These are phyloP conservation scores for Macrobrachium nipponense DNA, from an alignment of 1,140 invertebrate genomes.

Conservation along the genomic window DNA sequence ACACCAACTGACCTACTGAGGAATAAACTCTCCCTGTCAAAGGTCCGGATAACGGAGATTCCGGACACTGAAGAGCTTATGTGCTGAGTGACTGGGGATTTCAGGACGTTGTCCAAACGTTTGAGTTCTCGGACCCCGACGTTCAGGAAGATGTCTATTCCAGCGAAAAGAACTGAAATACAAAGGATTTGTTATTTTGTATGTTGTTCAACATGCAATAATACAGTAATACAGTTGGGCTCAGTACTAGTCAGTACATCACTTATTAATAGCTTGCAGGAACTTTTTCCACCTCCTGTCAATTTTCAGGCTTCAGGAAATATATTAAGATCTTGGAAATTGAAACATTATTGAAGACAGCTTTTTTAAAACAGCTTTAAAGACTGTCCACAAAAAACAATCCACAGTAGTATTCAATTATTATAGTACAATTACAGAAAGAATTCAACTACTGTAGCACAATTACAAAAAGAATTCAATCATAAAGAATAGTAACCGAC, in stretches of 20 bases:
- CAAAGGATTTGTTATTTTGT: neutral
- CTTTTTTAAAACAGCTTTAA: no score
- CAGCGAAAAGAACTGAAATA: slow-evolving; percentile 64
- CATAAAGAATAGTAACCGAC: no score
- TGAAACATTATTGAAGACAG: no score
- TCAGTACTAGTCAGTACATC: no score
- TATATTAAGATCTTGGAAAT: no score
- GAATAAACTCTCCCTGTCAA: slow-evolving; percentile 66
- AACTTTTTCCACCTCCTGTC: no score
- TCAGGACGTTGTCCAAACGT: slow-evolving; percentile 71
- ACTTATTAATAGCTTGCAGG: no score
- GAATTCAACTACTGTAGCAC: neutral
- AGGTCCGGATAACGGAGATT: slow-evolving; percentile 66
- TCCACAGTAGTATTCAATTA: no score
- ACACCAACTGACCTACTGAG: slow-evolving; percentile 62
- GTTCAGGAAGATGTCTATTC: slow-evolving; percentile 66
- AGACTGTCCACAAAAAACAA: no score
- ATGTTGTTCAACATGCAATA: neutral
- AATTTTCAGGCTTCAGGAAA: no score
- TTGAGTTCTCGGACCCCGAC: slow-evolving; percentile 70
- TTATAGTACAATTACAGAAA: neutral
- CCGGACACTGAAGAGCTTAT: slow-evolving; percentile 66
- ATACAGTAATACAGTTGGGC: neutral
- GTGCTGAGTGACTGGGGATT: slow-evolving; percentile 69
- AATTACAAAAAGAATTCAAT: neutral